These are phyloP conservation scores for Taurulus bubalis DNA, from an alignment of 2,113 vertebrate species.

Conservation along the genomic window DNA sequence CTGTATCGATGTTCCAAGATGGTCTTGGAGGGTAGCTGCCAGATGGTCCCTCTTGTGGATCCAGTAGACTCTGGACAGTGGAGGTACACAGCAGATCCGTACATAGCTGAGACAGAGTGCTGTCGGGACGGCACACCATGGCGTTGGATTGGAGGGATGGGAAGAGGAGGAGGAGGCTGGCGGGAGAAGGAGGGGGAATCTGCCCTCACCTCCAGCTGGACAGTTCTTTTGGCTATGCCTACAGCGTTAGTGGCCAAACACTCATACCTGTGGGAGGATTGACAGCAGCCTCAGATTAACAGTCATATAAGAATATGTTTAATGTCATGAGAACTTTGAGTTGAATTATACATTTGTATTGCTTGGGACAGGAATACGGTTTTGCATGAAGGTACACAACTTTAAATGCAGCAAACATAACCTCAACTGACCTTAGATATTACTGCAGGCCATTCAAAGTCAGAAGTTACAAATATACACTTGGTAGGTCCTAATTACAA, in stretches of 20 bases:
- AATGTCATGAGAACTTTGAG: not conserved
- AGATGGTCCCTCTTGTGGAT: slow-evolving; percentile 76
- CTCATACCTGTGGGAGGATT: slow-evolving; percentile 71
- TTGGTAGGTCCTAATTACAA: not conserved
- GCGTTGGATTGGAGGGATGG: slow-evolving; percentile 45
- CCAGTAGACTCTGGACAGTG: slow-evolving; percentile 82
- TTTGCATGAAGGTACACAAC: not conserved
- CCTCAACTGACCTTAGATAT: not conserved
- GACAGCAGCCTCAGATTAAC: not conserved
- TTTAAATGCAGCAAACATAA: not conserved
- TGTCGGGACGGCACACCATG: slow-evolving; percentile 67
- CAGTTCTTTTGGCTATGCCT: slow-evolving; percentile 76
- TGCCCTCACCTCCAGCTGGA: slow-evolving; percentile 76
- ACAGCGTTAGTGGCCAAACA: slow-evolving; percentile 81
- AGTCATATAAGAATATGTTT: not conserved
- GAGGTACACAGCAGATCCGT: slow-evolving; percentile 83
- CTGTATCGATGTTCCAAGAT: slow-evolving; percentile 82
- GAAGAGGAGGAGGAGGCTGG: slow-evolving; percentile 59
- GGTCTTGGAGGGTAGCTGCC: slow-evolving; percentile 83
- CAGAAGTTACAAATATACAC: not conserved
- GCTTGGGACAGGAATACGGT: not conserved
- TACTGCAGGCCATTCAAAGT: not conserved
- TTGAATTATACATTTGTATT: not conserved
- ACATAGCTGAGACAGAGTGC: slow-evolving; percentile 82
- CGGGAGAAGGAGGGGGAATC: slow-evolving; percentile 48